Percentiles rank a stretch among this genome's conserved stretches.
Conservation (phyloP, 2,113 vertebrate genomes). For the Mormoops blainvillei region DNA sequence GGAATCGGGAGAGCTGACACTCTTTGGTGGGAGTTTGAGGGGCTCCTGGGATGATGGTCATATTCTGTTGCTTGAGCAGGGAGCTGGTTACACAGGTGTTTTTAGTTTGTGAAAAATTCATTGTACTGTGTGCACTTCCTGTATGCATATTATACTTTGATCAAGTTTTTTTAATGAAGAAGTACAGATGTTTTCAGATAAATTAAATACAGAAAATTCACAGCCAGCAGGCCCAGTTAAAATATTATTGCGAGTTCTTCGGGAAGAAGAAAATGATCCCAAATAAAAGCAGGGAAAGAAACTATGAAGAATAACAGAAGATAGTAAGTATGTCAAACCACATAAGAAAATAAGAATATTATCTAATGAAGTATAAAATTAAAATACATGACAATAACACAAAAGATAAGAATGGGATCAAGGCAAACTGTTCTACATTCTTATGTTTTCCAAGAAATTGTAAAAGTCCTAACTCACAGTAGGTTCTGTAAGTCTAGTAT, state of each 20-base stretch:
- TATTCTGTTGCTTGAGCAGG: background rate
- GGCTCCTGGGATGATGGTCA: background rate
- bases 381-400: background rate
- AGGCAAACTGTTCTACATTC: background rate
- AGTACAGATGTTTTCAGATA: background rate
- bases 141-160: background rate
- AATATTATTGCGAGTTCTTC: background rate
- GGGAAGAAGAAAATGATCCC: background rate
- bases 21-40: accelerated
- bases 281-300: background rate
- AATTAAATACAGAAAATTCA: background rate
- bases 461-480: background rate
- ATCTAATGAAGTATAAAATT: background rate
- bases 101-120: background rate
- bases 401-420: background rate
- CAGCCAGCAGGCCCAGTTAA: background rate
- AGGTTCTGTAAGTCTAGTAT: background rate
- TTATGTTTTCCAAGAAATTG: background rate
- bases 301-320: background rate
- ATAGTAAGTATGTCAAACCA: background rate
- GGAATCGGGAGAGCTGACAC: background rate
- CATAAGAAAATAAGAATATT: background rate
- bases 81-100: background rate
- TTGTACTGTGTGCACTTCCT: background rate
- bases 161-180: background rate